Conservation (phyloP, 1,140 invertebrate species). For the Steinernema feltiae region DNA sequence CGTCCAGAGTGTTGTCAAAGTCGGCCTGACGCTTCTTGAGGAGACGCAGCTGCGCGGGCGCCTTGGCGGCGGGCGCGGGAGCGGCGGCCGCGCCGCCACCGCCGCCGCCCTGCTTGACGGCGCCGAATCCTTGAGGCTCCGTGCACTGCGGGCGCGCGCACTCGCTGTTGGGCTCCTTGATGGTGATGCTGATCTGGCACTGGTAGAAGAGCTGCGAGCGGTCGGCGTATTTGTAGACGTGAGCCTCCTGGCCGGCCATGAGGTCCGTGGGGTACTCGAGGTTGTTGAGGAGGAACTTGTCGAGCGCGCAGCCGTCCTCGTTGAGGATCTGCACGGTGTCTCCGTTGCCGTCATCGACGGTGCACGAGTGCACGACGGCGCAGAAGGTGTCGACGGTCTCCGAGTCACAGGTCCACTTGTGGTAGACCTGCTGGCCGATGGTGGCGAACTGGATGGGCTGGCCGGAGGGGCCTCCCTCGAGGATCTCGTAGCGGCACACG, state of each 20-base stretch:
- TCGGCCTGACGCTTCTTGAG: conserved; percentile 48
- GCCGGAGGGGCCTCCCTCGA: conserved; percentile 56
- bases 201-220: conserved; percentile 57
- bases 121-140: conserved; percentile 55
- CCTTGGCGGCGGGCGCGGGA: conserved; percentile 25
- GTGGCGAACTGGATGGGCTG: conserved; percentile 57
- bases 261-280: conserved; percentile 38
- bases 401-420: conserved; percentile 58
- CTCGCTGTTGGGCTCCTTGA: conserved; percentile 54
- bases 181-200: conserved; percentile 58
- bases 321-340: conserved; percentile 57
- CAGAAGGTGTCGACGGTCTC: conserved; percentile 58
- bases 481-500: conserved; percentile 56
- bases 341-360: conserved; percentile 57
- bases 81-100: conserved; percentile 22
- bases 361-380: conserved; percentile 54
- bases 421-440: conserved; percentile 58
- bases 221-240: conserved; percentile 42
- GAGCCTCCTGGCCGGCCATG: conserved; percentile 37
- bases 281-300: conserved; percentile 35
- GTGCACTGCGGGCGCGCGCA: conserved; percentile 54
- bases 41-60: conserved; percentile 46
- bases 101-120: conserved; percentile 38
- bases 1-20: conserved; percentile 50
- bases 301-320: conserved; percentile 54